phyloP scores from a whole-genome alignment of 2,113 vertebrate genomes.

The Tapirus terrestris region DNA sequence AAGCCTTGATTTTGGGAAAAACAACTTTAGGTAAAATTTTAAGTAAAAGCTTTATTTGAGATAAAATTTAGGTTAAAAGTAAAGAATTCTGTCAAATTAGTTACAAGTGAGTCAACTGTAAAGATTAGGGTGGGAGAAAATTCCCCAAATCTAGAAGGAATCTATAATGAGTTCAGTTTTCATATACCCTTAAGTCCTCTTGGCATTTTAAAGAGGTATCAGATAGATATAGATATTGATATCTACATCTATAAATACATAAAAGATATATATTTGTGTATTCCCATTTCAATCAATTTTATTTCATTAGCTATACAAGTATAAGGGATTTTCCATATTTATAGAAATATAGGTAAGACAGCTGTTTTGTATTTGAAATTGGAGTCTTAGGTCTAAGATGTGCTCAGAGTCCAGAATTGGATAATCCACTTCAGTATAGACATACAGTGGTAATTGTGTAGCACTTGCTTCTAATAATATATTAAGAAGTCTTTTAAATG shows the following conservation, averaged over 20 bases:
- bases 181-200: neutral
- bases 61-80: neutral
- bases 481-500: neutral
- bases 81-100: neutral
- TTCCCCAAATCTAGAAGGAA: neutral
- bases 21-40: neutral
- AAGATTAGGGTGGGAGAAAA: neutral
- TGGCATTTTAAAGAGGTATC: neutral
- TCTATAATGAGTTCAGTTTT: neutral
- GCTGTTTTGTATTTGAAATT: neutral
- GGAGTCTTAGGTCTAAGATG: neutral
- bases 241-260: neutral
- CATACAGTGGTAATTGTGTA: no score
- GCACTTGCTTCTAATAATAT: neutral
- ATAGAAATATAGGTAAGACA: neutral
- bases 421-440: neutral
- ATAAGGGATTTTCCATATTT: neutral
- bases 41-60: neutral
- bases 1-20: neutral
- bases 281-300: neutral
- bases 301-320: neutral
- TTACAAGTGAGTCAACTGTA: neutral
- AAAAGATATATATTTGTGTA: neutral
- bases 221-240: neutral
- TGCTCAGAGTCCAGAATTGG: neutral